A percentile compares a stretch with the other conserved stretches of the same genome.
Conservation (phyloP, 2,797 vertebrate genomes). For the Sternarchorhynchus goeldii region DNA sequence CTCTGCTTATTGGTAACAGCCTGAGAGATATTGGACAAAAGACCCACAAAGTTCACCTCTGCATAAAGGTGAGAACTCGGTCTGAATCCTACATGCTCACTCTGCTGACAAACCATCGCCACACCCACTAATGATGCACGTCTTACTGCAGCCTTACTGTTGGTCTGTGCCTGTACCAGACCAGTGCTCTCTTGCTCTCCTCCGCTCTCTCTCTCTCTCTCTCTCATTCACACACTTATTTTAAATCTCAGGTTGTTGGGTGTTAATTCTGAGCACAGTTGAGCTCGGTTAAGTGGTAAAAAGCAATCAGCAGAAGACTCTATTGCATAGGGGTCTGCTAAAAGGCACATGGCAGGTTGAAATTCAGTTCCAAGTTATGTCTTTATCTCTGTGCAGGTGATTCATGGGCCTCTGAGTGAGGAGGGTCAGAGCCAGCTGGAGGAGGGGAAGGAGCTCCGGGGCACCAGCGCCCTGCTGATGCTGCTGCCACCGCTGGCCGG, state of each 20-base stretch:
- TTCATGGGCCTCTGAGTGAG: constrained; percentile 76
- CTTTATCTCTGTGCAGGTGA: constrained; percentile 70
- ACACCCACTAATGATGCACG: too few species aligned
- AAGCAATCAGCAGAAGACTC: too few species aligned
- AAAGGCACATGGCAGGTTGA: too few species aligned
- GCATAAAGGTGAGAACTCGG: constrained; percentile 81
- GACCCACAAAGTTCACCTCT: constrained; percentile 76
- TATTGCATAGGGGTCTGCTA: too few species aligned
- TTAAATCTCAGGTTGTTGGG: too few species aligned
- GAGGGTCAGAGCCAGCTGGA: constrained; percentile 74
- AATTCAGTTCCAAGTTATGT: too few species aligned
- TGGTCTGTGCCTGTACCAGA: neutral
- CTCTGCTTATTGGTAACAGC: constrained; percentile 74
- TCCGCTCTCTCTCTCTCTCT: too few species aligned
- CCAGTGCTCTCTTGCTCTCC: too few species aligned
- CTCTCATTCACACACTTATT: too few species aligned
- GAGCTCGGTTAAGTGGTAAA: too few species aligned
- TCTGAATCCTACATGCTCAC: neutral
- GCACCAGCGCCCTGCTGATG: constrained; percentile 83
- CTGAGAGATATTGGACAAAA: constrained; percentile 62
- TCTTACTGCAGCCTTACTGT: neutral
- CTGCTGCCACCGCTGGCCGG: constrained; percentile 76
- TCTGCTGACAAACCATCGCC: neutral
- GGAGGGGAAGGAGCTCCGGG: constrained; percentile 81
- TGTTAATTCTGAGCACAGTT: too few species aligned